A percentile compares a stretch with the other conserved stretches of the same genome.
Evolutionary conservation across 2,888 invertebrate species (phyloP).

Genomic region (Thecocarcelia acutangulata): DNA sequence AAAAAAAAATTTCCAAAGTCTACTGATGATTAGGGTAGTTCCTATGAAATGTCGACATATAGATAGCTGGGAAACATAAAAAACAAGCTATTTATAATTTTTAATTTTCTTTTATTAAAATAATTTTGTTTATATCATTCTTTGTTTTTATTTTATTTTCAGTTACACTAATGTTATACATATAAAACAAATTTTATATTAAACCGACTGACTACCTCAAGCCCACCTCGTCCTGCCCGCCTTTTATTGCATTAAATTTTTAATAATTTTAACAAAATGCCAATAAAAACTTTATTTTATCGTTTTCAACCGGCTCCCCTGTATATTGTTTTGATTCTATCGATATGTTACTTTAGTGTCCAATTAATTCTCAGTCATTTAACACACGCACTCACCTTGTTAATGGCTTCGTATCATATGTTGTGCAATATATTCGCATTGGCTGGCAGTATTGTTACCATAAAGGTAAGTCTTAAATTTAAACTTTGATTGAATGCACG

Average conservation of each 20-base stretch:
- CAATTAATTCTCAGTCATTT: slow-evolving; percentile 93
- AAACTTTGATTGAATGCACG: slow-evolving; percentile 15
- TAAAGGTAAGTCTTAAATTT: slow-evolving; percentile 85
- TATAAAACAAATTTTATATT: slow-evolving; percentile 2
- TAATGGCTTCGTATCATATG: slow-evolving; percentile 96
- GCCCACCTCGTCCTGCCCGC: neutral
- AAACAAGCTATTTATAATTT: neutral
- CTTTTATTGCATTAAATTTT: neutral
- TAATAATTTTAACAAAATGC: slow-evolving; percentile 82
- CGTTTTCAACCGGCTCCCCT: slow-evolving; percentile 89
- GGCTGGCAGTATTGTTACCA: slow-evolving; percentile 88
- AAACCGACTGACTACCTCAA: slow-evolving; percentile 4
- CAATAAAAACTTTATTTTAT: slow-evolving; percentile 89
- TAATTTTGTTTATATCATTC: neutral
- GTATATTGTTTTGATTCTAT: slow-evolving; percentile 87
- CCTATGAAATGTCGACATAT: too few species aligned
- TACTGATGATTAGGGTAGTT: too few species aligned
- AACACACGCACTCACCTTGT: slow-evolving; percentile 94
- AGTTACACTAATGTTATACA: slow-evolving; percentile 23
- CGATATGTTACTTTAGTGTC: slow-evolving; percentile 89
- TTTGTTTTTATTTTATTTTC: slow-evolving; percentile 39
- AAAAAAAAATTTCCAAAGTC: too few species aligned
- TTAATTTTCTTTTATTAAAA: neutral
- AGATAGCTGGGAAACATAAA: too few species aligned
- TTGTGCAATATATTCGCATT: slow-evolving; percentile 95